A percentile compares a stretch with the other conserved stretches of the same genome.
These are phyloP conservation scores for Haemorhous mexicanus DNA, from an alignment of 2,113 vertebrate species.

Conservation along the genomic window DNA sequence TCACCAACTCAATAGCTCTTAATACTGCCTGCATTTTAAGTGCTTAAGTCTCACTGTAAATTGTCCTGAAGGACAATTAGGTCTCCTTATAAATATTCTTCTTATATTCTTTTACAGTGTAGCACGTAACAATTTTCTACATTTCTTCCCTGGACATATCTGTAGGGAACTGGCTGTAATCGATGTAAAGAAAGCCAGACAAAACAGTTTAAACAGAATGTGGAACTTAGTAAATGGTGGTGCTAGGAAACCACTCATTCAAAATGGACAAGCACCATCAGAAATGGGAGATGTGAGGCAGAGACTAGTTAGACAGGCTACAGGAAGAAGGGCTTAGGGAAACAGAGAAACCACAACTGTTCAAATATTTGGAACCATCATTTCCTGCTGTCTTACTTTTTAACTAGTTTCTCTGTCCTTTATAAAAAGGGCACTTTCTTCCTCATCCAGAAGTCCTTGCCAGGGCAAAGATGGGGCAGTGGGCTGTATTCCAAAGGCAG, in stretches of 20 bases:
- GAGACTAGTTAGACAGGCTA: neutral
- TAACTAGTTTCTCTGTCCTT: neutral
- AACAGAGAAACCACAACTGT: neutral
- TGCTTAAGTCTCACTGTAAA: neutral
- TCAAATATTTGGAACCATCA: neutral
- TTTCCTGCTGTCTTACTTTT: neutral
- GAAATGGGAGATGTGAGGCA: neutral
- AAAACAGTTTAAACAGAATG: neutral
- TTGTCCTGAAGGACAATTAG: neutral
- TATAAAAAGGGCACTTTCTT: neutral
- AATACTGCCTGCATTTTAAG: neutral
- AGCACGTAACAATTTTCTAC: neutral
- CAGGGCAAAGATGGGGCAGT: neutral
- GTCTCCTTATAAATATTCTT: neutral
- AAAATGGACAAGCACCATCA: fast-evolving
- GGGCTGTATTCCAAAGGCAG: neutral
- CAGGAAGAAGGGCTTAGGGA: neutral
- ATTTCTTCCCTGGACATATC: neutral
- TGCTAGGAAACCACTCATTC: neutral
- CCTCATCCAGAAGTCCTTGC: fast-evolving
- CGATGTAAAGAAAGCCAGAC: neutral
- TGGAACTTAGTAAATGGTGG: neutral
- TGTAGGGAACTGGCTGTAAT: neutral
- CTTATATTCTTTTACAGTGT: neutral
- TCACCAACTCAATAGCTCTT: neutral